Evolutionary conservation across 1,140 invertebrate species (phyloP).

Genomic region (Globodera rostochiensis): DNA sequence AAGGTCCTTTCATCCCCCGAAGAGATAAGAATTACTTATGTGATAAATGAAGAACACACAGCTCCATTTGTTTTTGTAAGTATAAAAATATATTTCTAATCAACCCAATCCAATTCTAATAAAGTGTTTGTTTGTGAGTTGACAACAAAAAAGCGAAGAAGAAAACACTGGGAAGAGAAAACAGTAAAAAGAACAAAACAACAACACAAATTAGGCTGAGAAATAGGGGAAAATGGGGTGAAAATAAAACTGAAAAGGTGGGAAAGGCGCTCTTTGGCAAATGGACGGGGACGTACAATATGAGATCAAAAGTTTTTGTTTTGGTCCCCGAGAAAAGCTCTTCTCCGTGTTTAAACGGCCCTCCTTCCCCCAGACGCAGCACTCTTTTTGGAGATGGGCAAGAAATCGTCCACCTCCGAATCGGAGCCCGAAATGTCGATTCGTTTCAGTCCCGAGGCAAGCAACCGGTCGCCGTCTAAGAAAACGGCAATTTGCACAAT

Average conservation of each 20-base stretch:
- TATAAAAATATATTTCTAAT: no score
- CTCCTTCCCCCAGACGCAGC: not conserved
- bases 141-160: not conserved
- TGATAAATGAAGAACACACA: no score
- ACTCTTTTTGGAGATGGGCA: conserved; percentile 1
- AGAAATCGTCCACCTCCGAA: conserved; percentile 42
- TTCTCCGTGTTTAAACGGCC: not conserved
- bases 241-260: not conserved
- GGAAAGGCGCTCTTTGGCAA: not conserved
- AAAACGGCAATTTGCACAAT: not conserved
- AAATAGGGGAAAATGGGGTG: not conserved
- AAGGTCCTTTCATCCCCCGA: not conserved
- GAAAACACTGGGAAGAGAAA: no score
- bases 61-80: no score
- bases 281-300: not conserved
- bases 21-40: not conserved
- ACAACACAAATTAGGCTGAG: not conserved
- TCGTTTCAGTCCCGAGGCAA: conserved; percentile 29
- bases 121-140: not conserved
- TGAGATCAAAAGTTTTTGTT: not conserved
- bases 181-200: no score
- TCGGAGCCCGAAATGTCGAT: conserved; percentile 44
- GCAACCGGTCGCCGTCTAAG: conserved; percentile 36
- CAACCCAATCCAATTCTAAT: not conserved
- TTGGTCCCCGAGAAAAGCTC: not conserved